Evolutionary conservation across 2,797 vertebrate species (phyloP).

Genomic region (Pangasius krempfi): DNA sequence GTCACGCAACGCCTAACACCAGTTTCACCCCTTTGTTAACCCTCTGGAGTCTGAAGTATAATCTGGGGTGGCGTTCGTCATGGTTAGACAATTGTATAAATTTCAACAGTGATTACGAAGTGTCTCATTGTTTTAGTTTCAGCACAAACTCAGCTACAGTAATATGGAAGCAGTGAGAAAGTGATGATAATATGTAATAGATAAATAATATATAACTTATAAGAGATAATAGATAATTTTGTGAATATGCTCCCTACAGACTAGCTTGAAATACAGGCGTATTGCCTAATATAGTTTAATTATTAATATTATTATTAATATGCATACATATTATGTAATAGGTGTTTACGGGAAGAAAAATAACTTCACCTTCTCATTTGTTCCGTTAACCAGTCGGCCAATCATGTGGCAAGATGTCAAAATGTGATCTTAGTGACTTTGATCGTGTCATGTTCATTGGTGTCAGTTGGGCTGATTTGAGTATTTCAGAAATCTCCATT

Average conservation of each 20-base stretch:
- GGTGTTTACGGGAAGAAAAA: neutral
- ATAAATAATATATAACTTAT: no score
- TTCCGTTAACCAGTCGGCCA: neutral
- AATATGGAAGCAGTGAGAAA: neutral
- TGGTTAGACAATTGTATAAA: neutral
- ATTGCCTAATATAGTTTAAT: neutral
- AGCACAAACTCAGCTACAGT: neutral
- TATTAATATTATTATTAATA: no score
- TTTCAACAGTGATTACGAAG: neutral
- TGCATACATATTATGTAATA: no score
- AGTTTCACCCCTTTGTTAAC: constrained; percentile 53
- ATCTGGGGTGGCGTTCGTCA: constrained; percentile 7
- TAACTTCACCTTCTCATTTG: neutral
- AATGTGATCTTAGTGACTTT: neutral
- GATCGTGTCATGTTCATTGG: neutral
- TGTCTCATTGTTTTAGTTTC: neutral
- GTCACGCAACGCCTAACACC: constrained; percentile 53
- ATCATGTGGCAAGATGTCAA: neutral
- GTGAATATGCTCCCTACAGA: neutral
- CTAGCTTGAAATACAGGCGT: neutral
- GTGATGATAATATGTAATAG: neutral
- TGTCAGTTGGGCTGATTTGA: neutral
- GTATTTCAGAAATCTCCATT: neutral
- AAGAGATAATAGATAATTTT: no score
- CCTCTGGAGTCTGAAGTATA: constrained; percentile 27